Percentiles rank a stretch among this genome's conserved stretches.
Conservation (phyloP, 1,140 invertebrate species). For the Triops cancriformis region DNA sequence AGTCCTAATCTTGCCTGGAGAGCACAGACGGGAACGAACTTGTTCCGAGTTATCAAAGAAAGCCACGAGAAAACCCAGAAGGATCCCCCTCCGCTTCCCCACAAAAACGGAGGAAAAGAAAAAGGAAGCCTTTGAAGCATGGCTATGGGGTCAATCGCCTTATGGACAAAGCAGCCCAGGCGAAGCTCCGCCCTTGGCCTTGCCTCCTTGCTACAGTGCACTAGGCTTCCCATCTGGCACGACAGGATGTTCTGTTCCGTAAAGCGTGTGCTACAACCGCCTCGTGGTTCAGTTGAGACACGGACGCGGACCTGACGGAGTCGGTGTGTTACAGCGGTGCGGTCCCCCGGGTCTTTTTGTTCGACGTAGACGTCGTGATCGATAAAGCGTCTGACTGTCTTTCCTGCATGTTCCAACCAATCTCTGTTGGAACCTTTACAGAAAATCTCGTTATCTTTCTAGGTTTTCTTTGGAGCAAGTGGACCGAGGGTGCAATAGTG, state of each 20-base stretch:
- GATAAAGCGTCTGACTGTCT: neutral
- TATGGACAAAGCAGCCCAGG: no score
- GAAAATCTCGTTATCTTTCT: no score
- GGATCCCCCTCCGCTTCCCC: neutral
- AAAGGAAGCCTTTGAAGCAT: neutral
- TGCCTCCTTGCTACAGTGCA: neutral
- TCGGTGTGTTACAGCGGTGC: no score
- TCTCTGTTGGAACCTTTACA: no score
- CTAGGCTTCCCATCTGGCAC: neutral
- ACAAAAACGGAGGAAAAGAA: neutral
- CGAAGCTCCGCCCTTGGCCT: neutral
- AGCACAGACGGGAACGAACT: neutral
- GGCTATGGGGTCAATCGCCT: neutral
- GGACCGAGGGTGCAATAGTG: no score
- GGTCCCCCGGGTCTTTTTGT: no score
- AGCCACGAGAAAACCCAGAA: neutral
- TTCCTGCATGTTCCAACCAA: neutral
- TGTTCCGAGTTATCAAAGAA: neutral
- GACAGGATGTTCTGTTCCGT: neutral
- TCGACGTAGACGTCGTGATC: neutral
- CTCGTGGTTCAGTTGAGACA: neutral
- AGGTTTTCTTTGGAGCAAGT: no score
- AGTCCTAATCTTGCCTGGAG: neutral
- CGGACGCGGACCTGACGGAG: neutral
- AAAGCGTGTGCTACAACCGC: neutral